These are phyloP conservation scores for Holcopasites calliopsidis DNA, from an alignment of 1,140 invertebrate genomes.

Conservation along the genomic window DNA sequence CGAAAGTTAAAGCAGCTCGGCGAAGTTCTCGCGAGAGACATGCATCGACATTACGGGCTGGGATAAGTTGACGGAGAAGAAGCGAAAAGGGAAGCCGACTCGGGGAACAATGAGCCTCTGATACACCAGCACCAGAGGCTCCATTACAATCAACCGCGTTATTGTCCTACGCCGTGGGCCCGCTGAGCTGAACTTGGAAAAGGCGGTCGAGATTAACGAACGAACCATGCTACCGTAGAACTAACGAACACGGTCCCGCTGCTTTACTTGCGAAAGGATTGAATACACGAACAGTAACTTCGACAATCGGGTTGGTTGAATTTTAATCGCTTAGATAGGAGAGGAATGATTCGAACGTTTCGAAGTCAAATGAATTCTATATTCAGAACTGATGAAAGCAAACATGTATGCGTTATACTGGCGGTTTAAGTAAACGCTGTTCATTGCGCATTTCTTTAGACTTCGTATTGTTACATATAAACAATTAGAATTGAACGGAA, in stretches of 20 bases:
- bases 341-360: no score
- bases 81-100: slow-evolving; percentile 34
- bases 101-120: slow-evolving; percentile 59
- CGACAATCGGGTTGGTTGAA: no score
- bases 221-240: slow-evolving; percentile 24
- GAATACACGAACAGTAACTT: background rate
- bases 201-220: slow-evolving; percentile 57
- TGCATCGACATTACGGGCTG: slow-evolving; percentile 6
- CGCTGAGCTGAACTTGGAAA: slow-evolving; percentile 48
- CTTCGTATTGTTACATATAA: no score
- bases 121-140: slow-evolving; percentile 44
- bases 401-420: no score
- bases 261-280: background rate
- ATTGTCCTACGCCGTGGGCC: slow-evolving; percentile 52
- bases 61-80: slow-evolving; percentile 40
- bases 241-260: slow-evolving; percentile 37
- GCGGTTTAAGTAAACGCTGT: no score
- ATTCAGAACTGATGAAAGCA: no score
- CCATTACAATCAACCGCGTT: slow-evolving; percentile 65
- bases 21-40: background rate
- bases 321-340: no score
- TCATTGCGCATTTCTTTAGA: no score
- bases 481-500: no score
- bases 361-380: no score
- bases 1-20: background rate